Conservation (phyloP, 2,113 vertebrate species). For the Phalacrocorax pelagicus region DNA sequence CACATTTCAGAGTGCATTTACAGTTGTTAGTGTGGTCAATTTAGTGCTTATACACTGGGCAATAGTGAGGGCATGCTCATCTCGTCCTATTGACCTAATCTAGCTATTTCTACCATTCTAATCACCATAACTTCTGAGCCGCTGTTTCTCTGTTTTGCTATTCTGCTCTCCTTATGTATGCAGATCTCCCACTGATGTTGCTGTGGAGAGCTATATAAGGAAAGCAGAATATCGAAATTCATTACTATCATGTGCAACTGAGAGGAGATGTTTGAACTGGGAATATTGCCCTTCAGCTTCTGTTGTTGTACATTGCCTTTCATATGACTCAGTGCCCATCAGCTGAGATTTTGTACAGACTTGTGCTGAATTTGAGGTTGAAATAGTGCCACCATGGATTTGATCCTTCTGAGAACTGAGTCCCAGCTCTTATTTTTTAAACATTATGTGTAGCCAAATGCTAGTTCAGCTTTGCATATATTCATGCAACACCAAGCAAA, state of each 20-base stretch:
- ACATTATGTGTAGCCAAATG: not conserved
- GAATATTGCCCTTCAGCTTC: constrained; percentile 32
- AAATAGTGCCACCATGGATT: not conserved
- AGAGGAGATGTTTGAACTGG: constrained; percentile 8
- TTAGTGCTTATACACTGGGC: not conserved
- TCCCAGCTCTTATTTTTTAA: constrained; percentile 11
- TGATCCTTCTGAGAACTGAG: not conserved
- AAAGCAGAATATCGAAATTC: constrained; percentile 16
- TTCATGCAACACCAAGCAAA: not conserved
- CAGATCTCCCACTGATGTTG: not conserved
- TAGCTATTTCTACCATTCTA: not conserved
- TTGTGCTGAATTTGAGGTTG: not conserved
- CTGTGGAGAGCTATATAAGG: constrained; percentile 22
- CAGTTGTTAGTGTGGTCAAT: not conserved
- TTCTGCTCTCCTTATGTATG: not conserved
- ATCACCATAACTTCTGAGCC: not conserved
- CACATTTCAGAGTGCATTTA: not conserved
- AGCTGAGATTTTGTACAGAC: not conserved
- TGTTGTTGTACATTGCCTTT: not conserved
- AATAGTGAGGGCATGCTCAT: not conserved
- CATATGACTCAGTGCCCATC: not conserved
- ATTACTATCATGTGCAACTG: not conserved
- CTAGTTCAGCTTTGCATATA: constrained; percentile 8
- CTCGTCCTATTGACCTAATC: not conserved
- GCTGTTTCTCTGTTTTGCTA: not conserved